Evolutionary conservation across 2,113 vertebrate genomes (phyloP).

Genomic region (Papio anubis): DNA sequence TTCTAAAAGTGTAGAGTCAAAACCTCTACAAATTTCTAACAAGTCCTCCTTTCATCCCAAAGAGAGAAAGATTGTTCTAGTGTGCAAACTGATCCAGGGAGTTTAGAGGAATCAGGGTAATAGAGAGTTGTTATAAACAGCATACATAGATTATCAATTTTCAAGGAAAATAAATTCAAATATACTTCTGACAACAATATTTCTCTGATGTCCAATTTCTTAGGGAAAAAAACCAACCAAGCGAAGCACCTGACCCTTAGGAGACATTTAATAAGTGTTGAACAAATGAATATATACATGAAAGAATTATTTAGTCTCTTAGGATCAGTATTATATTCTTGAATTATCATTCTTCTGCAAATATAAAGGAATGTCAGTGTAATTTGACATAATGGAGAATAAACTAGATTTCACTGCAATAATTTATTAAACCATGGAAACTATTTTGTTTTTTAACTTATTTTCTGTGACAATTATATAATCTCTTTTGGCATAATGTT

Average conservation of each 20-base stretch:
- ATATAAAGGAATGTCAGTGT: background rate
- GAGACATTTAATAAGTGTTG: background rate
- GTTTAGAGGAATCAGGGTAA: background rate
- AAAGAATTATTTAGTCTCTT: background rate
- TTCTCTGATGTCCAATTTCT: background rate
- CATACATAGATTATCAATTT: background rate
- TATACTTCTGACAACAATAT: background rate
- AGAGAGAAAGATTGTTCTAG: background rate
- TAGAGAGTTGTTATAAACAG: background rate
- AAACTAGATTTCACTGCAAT: background rate
- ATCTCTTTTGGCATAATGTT: background rate
- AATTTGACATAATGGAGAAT: background rate
- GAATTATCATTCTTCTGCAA: background rate
- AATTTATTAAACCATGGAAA: background rate
- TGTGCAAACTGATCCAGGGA: background rate
- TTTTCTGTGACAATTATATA: background rate
- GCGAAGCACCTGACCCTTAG: background rate
- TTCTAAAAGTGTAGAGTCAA: background rate
- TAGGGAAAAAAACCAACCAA: background rate
- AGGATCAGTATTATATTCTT: background rate
- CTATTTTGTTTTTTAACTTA: background rate
- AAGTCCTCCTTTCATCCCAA: background rate
- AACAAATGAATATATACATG: background rate
- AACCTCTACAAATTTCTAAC: background rate
- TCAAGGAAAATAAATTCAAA: slow-evolving; percentile 41